A percentile compares a stretch with the other conserved stretches of the same genome.
Conservation (phyloP, 2,888 invertebrate genomes). For the Tinea semifulvella region DNA sequence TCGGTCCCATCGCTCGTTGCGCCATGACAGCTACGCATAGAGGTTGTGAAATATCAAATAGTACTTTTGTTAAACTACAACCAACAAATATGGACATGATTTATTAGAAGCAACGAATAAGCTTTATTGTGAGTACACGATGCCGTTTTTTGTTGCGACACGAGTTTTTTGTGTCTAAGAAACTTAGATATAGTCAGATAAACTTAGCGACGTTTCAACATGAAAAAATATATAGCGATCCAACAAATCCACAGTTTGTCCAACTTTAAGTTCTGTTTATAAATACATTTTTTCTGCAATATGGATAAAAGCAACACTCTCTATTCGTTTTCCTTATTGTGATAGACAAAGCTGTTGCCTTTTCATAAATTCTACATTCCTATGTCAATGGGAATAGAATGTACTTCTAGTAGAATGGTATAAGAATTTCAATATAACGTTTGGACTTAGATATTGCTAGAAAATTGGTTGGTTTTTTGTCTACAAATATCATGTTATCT, state of each 20-base stretch:
- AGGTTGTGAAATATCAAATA: background rate
- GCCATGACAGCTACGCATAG: background rate
- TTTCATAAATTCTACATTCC: conserved; percentile 27
- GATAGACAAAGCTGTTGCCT: conserved; percentile 7
- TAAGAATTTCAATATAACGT: conserved; percentile 28
- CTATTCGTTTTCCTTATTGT: background rate
- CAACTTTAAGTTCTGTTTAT: too few relatives aligned
- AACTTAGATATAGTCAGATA: too few relatives aligned
- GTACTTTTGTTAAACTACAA: conserved; percentile 10
- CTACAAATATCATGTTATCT: too few relatives aligned
- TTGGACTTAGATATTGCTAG: conserved; percentile 27
- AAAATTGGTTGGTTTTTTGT: conserved; percentile 23
- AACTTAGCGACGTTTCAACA: too few relatives aligned
- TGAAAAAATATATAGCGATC: too few relatives aligned
- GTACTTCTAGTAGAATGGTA: conserved; percentile 23
- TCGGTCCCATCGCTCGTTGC: conserved; percentile 4
- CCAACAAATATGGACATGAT: conserved; percentile 35
- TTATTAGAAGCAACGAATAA: conserved; percentile 32
- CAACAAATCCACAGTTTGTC: too few relatives aligned
- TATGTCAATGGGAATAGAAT: conserved; percentile 32
- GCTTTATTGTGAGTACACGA: conserved; percentile 26
- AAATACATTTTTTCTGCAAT: too few relatives aligned
- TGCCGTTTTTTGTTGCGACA: background rate
- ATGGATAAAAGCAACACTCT: too few relatives aligned
- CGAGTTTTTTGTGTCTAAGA: background rate